These are phyloP conservation scores for Hydrotaea diabolus DNA, from an alignment of 2,888 invertebrate genomes.

Conservation along the genomic window DNA sequence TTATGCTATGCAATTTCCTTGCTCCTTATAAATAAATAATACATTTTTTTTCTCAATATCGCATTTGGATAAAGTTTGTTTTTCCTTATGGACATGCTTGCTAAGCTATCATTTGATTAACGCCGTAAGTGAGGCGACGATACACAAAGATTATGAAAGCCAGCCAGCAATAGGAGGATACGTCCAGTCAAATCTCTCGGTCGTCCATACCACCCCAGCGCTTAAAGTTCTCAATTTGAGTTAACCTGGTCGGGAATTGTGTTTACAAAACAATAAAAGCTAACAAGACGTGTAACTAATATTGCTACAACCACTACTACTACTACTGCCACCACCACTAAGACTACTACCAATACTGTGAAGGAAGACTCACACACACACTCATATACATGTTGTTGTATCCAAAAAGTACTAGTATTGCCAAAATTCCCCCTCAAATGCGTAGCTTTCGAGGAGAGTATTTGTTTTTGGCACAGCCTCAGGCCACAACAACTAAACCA, in stretches of 20 bases:
- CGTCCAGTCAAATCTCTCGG: no score
- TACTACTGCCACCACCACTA: background rate
- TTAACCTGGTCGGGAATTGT: constrained; percentile 8
- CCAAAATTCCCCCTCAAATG: background rate
- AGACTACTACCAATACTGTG: background rate
- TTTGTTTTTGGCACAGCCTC: constrained; percentile 20
- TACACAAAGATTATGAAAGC: no score
- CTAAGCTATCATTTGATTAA: no score
- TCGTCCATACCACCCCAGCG: no score
- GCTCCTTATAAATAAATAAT: no score
- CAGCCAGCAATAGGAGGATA: no score
- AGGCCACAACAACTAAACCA: constrained; percentile 18
- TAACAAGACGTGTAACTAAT: constrained; percentile 3
- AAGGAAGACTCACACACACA: background rate
- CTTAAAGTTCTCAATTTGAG: constrained; percentile 14
- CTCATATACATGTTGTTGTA: no score
- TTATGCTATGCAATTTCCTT: no score
- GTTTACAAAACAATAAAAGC: constrained; percentile 18
- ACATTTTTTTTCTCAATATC: no score
- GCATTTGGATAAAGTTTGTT: no score
- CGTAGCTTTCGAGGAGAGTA: background rate
- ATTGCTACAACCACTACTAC: background rate
- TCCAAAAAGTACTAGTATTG: background rate
- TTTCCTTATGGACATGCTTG: no score
- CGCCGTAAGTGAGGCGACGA: no score